phyloP scores from a whole-genome alignment of 2,888 invertebrate species.

The Ephialtes manifestator region DNA sequence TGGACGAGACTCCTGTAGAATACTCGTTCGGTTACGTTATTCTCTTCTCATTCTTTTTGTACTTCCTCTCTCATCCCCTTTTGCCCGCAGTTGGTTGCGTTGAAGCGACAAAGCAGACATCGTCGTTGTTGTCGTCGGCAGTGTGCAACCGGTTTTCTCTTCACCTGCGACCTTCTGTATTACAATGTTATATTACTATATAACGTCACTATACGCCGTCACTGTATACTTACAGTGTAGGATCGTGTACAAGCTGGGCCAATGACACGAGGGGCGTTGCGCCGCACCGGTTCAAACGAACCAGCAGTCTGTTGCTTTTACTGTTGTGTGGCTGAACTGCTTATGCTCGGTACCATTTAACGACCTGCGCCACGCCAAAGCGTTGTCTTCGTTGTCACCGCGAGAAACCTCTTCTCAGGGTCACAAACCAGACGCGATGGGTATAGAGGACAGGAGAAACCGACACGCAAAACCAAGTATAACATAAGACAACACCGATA shows the following conservation, averaged over 20 bases:
- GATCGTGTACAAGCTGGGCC: conserved; percentile 71
- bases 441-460: conserved; percentile 31
- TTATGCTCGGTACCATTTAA: conserved; percentile 78
- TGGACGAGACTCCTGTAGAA: conserved; percentile 46
- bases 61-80: conserved; percentile 45
- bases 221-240: conserved; percentile 18
- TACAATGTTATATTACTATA: conserved; percentile 36
- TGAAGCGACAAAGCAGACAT: conserved; percentile 58
- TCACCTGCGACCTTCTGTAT: conserved; percentile 83
- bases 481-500: not conserved
- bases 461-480: conserved; percentile 28
- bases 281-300: conserved; percentile 80
- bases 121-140: conserved; percentile 41
- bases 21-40: conserved; percentile 60
- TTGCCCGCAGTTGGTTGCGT: conserved; percentile 66
- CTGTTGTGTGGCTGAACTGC: conserved; percentile 33
- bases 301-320: conserved; percentile 71
- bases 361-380: conserved; percentile 76
- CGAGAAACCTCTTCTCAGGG: conserved; percentile 79
- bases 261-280: conserved; percentile 76
- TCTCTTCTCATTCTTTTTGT: conserved; percentile 42
- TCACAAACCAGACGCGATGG: conserved; percentile 80
- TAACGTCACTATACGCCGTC: not conserved
- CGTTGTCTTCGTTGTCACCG: conserved; percentile 67
- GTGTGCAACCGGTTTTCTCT: conserved; percentile 76